phyloP scores from a whole-genome alignment of 2,797 vertebrate genomes.

The Hypotaenidia okinawae region DNA sequence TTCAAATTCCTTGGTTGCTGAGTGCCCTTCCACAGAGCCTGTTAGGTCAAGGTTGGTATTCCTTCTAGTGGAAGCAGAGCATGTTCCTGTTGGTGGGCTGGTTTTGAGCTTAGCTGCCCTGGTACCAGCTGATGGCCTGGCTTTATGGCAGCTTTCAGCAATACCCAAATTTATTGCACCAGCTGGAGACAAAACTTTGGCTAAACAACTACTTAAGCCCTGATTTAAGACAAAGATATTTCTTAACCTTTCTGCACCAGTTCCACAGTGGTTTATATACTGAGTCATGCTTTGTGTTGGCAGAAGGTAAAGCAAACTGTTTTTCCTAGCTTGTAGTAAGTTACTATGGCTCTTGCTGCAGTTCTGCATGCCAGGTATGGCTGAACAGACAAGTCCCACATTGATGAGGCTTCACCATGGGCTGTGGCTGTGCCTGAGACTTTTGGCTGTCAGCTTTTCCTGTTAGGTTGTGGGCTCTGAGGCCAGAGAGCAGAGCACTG shows the following conservation, averaged over 20 bases:
- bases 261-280: constrained; percentile 98
- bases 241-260: constrained; percentile 87
- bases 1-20: neutral
- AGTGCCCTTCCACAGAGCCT: neutral
- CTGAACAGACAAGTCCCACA: neutral
- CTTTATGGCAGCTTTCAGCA: neutral
- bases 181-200: neutral
- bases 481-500: neutral
- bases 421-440: neutral
- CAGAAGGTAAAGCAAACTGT: constrained; percentile 87
- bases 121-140: neutral
- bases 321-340: neutral
- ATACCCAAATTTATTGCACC: neutral
- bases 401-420: neutral
- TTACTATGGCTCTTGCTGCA: neutral
- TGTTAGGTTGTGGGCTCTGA: neutral
- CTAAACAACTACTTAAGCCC: neutral
- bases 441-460: neutral
- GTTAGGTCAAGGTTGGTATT: neutral
- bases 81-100: neutral
- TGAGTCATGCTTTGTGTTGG: constrained; percentile 94
- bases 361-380: neutral
- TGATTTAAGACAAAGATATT: constrained; percentile 11
- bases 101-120: neutral
- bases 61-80: neutral